Conservation (phyloP, 2,888 invertebrate genomes). For the Nymphalis c-album region DNA sequence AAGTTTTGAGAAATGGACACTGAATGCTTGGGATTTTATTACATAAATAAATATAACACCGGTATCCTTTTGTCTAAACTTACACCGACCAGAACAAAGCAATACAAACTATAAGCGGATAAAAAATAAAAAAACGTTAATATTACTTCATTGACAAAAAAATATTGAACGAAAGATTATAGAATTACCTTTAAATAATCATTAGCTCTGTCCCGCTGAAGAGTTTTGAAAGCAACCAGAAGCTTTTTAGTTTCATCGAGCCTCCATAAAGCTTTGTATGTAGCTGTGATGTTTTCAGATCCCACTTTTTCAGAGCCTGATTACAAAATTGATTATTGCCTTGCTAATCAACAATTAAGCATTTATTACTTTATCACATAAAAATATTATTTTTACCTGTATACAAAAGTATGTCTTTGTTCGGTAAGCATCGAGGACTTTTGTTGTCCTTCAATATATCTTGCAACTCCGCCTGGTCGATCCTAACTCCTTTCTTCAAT, state of each 20-base stretch:
- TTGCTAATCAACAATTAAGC: neutral
- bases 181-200: constrained; percentile 81
- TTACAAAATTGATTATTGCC: constrained; percentile 10
- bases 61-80: too few species aligned
- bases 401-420: constrained; percentile 85
- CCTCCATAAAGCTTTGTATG: constrained; percentile 89
- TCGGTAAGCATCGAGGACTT: constrained; percentile 85
- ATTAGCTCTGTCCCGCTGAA: constrained; percentile 84
- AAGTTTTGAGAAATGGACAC: too few species aligned
- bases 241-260: constrained; percentile 87
- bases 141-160: neutral
- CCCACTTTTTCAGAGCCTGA: constrained; percentile 83
- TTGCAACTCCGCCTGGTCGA: constrained; percentile 72
- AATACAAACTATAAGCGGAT: too few species aligned
- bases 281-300: constrained; percentile 83
- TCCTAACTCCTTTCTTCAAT: constrained; percentile 80
- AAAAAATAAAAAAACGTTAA: too few species aligned
- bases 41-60: too few species aligned
- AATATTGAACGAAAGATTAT: neutral
- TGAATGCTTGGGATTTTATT: too few species aligned
- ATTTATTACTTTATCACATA: neutral
- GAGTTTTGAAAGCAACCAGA: constrained; percentile 89
- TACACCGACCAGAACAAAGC: too few species aligned
- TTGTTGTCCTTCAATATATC: constrained; percentile 77
- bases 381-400: constrained; percentile 72